Base-by-base conservation (phyloP, 2,113 vertebrate genomes). In the Morone saxatilis region DNA sequence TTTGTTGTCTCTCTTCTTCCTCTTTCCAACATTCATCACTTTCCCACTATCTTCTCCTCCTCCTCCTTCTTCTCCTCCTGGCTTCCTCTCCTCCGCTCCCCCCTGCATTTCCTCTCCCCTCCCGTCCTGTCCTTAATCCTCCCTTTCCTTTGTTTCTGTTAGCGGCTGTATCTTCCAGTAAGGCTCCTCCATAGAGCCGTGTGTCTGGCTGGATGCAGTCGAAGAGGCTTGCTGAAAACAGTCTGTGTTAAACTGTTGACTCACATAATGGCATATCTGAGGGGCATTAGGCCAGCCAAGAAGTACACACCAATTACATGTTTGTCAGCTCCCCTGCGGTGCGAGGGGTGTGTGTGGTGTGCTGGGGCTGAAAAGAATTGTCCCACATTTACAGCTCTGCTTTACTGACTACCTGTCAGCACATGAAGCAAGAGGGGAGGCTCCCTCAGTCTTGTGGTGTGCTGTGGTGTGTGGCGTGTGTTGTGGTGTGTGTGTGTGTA, bases 321-420 rank as follows among this genome's bases (percentile, higher is more conserved):
- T 88, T 78, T 88, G 85, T 84, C 36, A 25, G 66, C 77, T 70
- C 75, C 65, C 62, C n/a, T n/a, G n/a, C n/a, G n/a, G n/a, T n/a
- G n/a, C n/a, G n/a, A n/a, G n/a, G n/a, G n/a, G n/a, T n/a, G n/a
- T n/a, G n/a, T n/a, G n/a, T n/a, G n/a, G n/a, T n/a, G n/a, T n/a
- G n/a, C n/a, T n/a, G n/a, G n/a, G n/a, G n/a, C n/a, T n/a, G n/a
- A n/a, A n/a, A 47, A 56, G 66, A 31, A 74, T 43, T 80, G 76
- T 86, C 57, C 54, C 14, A 67, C 63, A 77, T 83, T 83, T 82
- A 76, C 25, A 72, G 73, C 70, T 68, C 53, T 43, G 31, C n/a
- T 69, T 70, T 22, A 80, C 85, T 74, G 69, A 74, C 74, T 56
- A 89, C 91, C 80, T 92, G 86, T 89, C 90, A 83, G 90, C 90